A percentile compares a stretch with the other conserved stretches of the same genome.
Conservation (phyloP, 2,113 vertebrate species). For the Hippocampus comes region DNA sequence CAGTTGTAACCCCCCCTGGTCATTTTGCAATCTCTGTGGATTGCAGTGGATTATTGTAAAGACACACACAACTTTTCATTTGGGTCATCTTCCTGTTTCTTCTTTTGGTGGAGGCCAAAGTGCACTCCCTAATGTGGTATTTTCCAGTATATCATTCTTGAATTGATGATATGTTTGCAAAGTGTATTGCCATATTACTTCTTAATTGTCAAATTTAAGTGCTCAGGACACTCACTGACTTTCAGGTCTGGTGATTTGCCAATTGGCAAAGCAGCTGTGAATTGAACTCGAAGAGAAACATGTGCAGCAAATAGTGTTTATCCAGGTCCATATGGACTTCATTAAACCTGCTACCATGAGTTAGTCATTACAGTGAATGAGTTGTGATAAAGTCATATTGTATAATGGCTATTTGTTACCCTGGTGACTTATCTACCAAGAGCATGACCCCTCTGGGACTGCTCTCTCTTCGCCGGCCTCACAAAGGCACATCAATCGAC, state of each 20-base stretch:
- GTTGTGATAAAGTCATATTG: constrained; percentile 10
- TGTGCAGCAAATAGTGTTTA: constrained; percentile 28
- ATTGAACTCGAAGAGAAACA: constrained; percentile 32
- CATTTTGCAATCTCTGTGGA: constrained; percentile 38
- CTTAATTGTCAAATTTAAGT: constrained; percentile 52
- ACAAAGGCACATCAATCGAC: constrained; percentile 36
- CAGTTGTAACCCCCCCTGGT: constrained; percentile 12
- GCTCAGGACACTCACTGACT: constrained; percentile 27
- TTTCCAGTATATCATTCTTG: background rate
- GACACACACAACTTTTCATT: constrained; percentile 42
- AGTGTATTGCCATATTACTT: constrained; percentile 7
- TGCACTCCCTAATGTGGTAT: background rate
- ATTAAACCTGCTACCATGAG: constrained; percentile 24
- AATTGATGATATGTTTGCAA: background rate
- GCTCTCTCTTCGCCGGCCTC: constrained; percentile 28
- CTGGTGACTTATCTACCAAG: constrained; percentile 31
- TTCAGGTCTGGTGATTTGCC: constrained; percentile 35
- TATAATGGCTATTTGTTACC: constrained; percentile 16
- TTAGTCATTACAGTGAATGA: background rate
- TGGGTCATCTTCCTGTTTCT: constrained; percentile 32
- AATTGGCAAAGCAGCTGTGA: constrained; percentile 41
- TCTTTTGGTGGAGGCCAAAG: constrained; percentile 20
- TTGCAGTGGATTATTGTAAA: constrained; percentile 49
- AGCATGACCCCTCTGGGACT: constrained; percentile 23
- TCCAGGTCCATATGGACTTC: constrained; percentile 39